Evolutionary conservation across 2,113 vertebrate species (phyloP), one percentile per base, ranked within the genome.

Genomic region (Podocnemis expansa): DNA sequence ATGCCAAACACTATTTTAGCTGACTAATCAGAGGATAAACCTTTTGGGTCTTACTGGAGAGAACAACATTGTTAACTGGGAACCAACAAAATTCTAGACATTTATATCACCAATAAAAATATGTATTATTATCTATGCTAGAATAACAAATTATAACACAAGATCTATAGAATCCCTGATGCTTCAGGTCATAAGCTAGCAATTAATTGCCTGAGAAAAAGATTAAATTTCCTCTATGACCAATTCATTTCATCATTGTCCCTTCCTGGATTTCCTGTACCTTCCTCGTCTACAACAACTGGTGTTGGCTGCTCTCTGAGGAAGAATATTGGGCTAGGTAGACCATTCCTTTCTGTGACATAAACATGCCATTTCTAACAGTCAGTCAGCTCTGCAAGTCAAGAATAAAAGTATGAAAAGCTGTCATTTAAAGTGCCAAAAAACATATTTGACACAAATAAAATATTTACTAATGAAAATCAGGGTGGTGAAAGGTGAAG

Each of bases 231-330:
- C 22, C 87, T 92, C 86, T 16, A 56, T 81, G 92, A 96, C 19
- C 34, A 70, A 38, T 9, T 38, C 63, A 70, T 76, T 43, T 89
- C 82, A 38, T 51, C 60, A 92, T 93, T 92, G 88, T 45, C 94
- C 92, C 80, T 89, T 76, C 93, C 88, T 91, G 85, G 91, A 85
- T 93, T 87, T 92, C 94, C 63, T 47, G 41, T 67, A 91, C 86
- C 78, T 87, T 96, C 31, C 56, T 89, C n/a, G n/a, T n/a, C 63
- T 81, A 79, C 5, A 55, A 12, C 70, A 88, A 86, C 88, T 81
- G 81, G 51, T 2, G 1, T 21, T 87, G 88, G 47, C 43, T 87
- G 89, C 47, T 60, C 87, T 2, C 29, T 31, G 51, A 94, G 79
- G 22, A 82, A 88, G 60, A 29, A 0, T 1, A 82, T 38, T 38